Conservation (phyloP, 2,888 invertebrate species). For the Argyresthia albistria region DNA sequence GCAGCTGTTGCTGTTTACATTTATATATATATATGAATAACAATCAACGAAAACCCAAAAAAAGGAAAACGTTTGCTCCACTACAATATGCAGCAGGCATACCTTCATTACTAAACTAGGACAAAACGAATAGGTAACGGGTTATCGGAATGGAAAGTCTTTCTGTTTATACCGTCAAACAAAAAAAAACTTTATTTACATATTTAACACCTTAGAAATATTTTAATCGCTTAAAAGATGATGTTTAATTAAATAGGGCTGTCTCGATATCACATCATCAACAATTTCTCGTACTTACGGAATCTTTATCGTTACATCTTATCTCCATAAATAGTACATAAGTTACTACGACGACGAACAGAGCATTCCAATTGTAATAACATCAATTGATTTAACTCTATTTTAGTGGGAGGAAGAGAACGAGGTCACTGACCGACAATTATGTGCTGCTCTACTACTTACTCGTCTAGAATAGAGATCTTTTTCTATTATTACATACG, state of each 20-base stretch:
- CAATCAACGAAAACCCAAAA: too few species aligned
- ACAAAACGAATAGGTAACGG: conserved; percentile 6
- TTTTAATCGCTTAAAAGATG: too few species aligned
- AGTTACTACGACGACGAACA: conserved; percentile 31
- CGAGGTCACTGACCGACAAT: conserved; percentile 67
- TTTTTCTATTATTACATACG: not conserved
- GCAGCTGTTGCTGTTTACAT: too few species aligned
- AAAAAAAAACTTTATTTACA: not conserved
- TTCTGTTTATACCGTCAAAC: conserved; percentile 5
- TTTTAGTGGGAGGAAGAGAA: conserved; percentile 66
- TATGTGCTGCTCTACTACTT: conserved; percentile 36
- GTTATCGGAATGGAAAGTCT: conserved; percentile 7
- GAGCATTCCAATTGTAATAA: conserved; percentile 66
- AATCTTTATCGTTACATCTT: too few species aligned
- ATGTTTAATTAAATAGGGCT: not conserved
- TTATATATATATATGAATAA: too few species aligned
- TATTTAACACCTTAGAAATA: not conserved
- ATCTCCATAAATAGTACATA: conserved; percentile 7
- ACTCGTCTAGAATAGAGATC: conserved; percentile 27
- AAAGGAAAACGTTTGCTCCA: too few species aligned
- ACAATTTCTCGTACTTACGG: not conserved
- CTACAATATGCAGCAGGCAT: too few species aligned
- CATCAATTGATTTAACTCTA: conserved; percentile 70
- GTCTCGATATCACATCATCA: not conserved
- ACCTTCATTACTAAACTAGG: not conserved